Percentiles rank a stretch among this genome's conserved stretches.
Conservation (phyloP, 2,797 vertebrate genomes). For the Pseudocheirus occidentalis region DNA sequence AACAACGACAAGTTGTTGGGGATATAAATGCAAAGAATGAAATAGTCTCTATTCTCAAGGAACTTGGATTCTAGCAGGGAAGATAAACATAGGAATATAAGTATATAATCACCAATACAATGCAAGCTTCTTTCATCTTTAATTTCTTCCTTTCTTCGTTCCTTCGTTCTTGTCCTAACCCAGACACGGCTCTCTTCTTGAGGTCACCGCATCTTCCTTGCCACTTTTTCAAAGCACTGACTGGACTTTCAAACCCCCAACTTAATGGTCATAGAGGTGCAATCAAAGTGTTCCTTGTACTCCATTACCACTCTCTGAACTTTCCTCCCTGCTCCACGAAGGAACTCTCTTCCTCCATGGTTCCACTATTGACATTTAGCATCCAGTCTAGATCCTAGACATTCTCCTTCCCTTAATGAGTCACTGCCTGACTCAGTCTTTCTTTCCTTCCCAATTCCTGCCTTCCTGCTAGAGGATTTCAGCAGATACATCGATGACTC, state of each 20-base stretch:
- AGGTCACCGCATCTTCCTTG: background rate
- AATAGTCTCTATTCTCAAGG: background rate
- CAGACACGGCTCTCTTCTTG: background rate
- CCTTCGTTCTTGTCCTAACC: background rate
- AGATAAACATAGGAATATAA: background rate
- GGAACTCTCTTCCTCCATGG: no score
- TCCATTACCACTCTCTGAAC: background rate
- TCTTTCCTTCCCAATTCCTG: background rate
- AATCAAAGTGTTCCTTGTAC: no score
- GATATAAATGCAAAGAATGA: background rate
- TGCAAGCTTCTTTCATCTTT: background rate
- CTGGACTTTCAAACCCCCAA: no score
- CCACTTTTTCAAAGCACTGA: no score
- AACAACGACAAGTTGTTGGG: background rate
- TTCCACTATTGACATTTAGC: background rate
- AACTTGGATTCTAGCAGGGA: background rate
- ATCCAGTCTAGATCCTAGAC: background rate
- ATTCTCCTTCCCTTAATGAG: background rate
- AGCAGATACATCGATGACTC: background rate
- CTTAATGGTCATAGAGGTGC: background rate
- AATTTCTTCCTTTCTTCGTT: background rate
- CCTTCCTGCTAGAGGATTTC: background rate
- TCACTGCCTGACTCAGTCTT: background rate
- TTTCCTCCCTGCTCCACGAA: no score
- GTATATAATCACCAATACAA: background rate